Evolutionary conservation across 2,797 vertebrate species (phyloP).

Genomic region (Pteronotus mesoamericanus): DNA sequence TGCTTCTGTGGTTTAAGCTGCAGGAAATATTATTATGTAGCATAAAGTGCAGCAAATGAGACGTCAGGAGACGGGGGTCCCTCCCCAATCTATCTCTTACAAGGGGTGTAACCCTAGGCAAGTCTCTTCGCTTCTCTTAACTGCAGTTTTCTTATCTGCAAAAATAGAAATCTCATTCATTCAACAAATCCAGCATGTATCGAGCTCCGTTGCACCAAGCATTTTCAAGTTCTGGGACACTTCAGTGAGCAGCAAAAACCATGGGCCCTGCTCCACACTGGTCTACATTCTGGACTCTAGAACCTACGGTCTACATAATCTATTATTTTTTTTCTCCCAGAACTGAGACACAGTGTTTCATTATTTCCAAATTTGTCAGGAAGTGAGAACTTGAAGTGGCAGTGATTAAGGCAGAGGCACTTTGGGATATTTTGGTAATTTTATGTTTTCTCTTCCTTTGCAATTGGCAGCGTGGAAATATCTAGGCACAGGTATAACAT

Average conservation of each 20-base stretch:
- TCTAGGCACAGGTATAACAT: neutral
- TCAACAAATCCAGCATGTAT: neutral
- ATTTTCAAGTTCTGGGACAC: neutral
- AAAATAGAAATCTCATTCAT: neutral
- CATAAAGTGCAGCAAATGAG: conserved; percentile 24
- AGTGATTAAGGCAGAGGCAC: neutral
- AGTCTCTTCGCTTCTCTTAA: neutral
- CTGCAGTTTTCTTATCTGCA: neutral
- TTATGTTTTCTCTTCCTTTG: neutral
- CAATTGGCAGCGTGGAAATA: neutral
- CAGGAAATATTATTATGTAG: conserved; percentile 33
- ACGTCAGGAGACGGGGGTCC: neutral
- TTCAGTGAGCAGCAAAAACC: neutral
- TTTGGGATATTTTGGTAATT: neutral
- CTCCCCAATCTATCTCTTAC: neutral
- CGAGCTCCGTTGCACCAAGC: neutral
- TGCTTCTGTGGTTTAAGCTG: conserved; percentile 47
- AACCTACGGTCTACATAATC: neutral
- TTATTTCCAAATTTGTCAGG: neutral
- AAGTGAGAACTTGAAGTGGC: neutral
- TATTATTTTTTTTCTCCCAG: neutral
- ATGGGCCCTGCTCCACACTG: neutral
- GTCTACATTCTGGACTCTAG: neutral
- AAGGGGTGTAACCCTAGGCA: neutral
- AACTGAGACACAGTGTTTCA: neutral